phyloP scores from a whole-genome alignment of 1,140 invertebrate species.

The Pachyrhynchus sulphureomaculatus region DNA sequence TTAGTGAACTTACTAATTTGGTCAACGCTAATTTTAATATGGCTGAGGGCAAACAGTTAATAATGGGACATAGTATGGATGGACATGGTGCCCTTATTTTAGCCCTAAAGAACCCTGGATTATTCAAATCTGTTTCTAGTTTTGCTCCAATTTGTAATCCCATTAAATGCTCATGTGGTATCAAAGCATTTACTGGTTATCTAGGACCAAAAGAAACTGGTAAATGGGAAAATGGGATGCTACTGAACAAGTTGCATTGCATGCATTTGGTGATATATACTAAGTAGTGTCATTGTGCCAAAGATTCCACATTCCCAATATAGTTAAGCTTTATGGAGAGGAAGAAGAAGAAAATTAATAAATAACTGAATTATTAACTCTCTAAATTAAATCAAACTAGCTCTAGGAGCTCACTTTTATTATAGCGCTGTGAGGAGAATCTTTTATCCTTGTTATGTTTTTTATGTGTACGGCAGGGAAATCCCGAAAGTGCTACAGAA shows the following conservation, averaged over 20 bases:
- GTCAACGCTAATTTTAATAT: constrained; percentile 73
- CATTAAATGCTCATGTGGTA: constrained; percentile 80
- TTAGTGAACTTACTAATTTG: constrained; percentile 81
- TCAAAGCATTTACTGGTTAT: constrained; percentile 86
- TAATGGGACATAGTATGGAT: constrained; percentile 95
- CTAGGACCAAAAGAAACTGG: constrained; percentile 68
- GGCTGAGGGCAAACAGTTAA: constrained; percentile 65
- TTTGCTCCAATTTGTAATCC: constrained; percentile 97
- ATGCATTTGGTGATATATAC: too few relatives aligned
- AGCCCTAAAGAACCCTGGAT: constrained; percentile 87
- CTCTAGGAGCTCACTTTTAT: too few relatives aligned
- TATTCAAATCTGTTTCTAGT: constrained; percentile 88
- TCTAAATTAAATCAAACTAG: too few relatives aligned
- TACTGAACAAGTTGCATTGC: constrained; percentile 74
- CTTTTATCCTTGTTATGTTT: too few relatives aligned
- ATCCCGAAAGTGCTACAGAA: too few relatives aligned
- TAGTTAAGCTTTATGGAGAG: too few relatives aligned
- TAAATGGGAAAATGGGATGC: constrained; percentile 91
- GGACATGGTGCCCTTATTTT: constrained; percentile 95
- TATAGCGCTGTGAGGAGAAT: too few relatives aligned
- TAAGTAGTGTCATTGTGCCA: too few relatives aligned
- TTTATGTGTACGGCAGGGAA: too few relatives aligned
- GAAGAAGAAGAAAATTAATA: too few relatives aligned
- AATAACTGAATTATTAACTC: too few relatives aligned
- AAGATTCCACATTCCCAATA: too few relatives aligned